These are phyloP conservation scores for Ptychoptera contaminata DNA, from an alignment of 2,888 invertebrate genomes.

Conservation along the genomic window DNA sequence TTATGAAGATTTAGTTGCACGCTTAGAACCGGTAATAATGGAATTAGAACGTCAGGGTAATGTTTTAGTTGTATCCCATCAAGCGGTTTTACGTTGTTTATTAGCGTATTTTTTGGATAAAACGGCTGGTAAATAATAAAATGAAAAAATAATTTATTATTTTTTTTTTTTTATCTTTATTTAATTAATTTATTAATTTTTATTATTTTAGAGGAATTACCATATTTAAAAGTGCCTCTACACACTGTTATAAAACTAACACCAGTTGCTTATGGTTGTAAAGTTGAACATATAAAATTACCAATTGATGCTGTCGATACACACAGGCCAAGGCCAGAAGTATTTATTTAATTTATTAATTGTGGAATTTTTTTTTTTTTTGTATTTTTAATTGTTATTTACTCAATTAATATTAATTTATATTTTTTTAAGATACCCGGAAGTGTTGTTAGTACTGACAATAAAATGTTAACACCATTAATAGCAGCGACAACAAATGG, in stretches of 20 bases:
- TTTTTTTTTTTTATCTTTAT: neutral
- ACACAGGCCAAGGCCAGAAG: conserved; percentile 80
- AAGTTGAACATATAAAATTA: conserved; percentile 83
- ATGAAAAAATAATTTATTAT: neutral
- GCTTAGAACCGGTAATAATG: conserved; percentile 98
- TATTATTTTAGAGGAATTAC: conserved; percentile 56
- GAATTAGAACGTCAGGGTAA: conserved; percentile 94
- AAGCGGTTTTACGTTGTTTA: conserved; percentile 88
- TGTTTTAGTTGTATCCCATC: conserved; percentile 91
- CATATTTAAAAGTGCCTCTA: conserved; percentile 77
- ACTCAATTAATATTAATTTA: neutral
- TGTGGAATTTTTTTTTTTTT: neutral
- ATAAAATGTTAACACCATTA: neutral
- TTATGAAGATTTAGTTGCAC: conserved; percentile 94
- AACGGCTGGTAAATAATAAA: conserved; percentile 50
- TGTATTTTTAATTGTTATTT: neutral
- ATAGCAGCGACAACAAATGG: no score
- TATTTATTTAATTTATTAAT: conserved; percentile 26
- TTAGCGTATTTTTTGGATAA: conserved; percentile 97
- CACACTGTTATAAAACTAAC: conserved; percentile 95
- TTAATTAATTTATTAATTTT: conserved; percentile 1
- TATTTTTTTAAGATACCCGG: neutral
- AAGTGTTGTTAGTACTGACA: neutral
- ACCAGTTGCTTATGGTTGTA: conserved; percentile 96
- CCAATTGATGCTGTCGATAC: conserved; percentile 93